Base-by-base conservation (phyloP, 1,140 invertebrate genomes). In the Diprion similis region DNA sequence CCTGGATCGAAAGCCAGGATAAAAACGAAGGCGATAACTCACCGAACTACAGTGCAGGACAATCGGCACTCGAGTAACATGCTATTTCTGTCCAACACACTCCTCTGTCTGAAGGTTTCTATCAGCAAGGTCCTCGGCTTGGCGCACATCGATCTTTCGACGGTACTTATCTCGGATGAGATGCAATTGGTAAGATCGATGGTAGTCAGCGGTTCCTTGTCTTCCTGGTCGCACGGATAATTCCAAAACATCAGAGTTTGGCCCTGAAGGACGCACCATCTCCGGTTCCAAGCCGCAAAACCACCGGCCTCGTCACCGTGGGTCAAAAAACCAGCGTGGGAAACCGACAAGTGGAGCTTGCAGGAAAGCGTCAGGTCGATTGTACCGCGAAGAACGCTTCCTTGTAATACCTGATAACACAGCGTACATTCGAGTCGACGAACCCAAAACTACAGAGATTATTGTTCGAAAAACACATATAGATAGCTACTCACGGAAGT, bases 231-330 rank as follows among this genome's bases (percentile, higher is more conserved):
- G 6, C 73, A 76, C 0, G 87, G 87, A 78, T 88, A 88, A 73
- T 89, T 88, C 86, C 86, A 89, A 66, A 88, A 87, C 72, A 80
- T 78, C 10, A 89, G 74, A 7, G 72, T 65, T 64, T 79, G 77
- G 0, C 81, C 82, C 15, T 83, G 73, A 9, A 89, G 75, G 9
- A 82, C 71, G 76, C 87, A 88, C 86, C 86, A 89, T 68, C 84
- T 73, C 15, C 84, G 75, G 74, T 86, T 88, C 88, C 88, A 89
- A 10, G 68, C 71, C 6, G 76, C 75, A 10, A 76, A 74, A 8
- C 81, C 80, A 0, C 79, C 80, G 8, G 46, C 72, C 66, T 83
- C 82, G 51, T 77, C 77, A 8, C 84, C 86, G 66, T 85, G 76
- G n/a, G 82, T 86, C 6, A 89, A 68, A 77, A 89, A 89, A 15